Conservation (phyloP, 2,113 vertebrate species). For the Panthera leo region DNA sequence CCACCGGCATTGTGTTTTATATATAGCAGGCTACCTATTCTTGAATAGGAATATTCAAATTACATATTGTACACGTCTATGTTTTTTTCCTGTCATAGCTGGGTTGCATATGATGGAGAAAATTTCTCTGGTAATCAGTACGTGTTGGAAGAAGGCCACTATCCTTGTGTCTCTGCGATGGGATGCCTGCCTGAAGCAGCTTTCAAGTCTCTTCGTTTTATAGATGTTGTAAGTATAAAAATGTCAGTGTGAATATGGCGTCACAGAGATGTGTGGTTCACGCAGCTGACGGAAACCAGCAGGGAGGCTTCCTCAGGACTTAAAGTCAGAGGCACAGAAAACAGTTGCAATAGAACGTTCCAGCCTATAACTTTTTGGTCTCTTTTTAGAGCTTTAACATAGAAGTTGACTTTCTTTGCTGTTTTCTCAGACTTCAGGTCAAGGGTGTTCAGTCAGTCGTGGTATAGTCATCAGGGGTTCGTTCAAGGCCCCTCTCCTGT, state of each 20-base stretch:
- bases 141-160: constrained; percentile 94
- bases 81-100: constrained; percentile 85
- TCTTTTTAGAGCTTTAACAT: neutral
- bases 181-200: constrained; percentile 87
- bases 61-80: neutral
- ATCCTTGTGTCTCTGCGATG: constrained; percentile 88
- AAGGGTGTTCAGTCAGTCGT: neutral
- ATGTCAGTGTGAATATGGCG: rapidly evolving
- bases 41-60: constrained; percentile 15
- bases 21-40: neutral
- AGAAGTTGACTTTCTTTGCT: neutral
- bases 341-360: neutral
- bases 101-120: constrained; percentile 91
- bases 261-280: rapidly evolving
- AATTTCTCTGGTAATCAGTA: constrained; percentile 93
- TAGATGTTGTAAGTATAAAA: constrained; percentile 89
- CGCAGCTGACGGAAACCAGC: neutral
- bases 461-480: neutral
- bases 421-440: neutral
- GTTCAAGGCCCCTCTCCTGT: neutral
- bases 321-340: neutral
- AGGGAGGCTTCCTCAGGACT: neutral
- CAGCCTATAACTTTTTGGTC: neutral
- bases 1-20: neutral
- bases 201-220: constrained; percentile 89